These are phyloP conservation scores for Paracanthobrama guichenoti DNA, from an alignment of 2,113 vertebrate species.

Conservation along the genomic window DNA sequence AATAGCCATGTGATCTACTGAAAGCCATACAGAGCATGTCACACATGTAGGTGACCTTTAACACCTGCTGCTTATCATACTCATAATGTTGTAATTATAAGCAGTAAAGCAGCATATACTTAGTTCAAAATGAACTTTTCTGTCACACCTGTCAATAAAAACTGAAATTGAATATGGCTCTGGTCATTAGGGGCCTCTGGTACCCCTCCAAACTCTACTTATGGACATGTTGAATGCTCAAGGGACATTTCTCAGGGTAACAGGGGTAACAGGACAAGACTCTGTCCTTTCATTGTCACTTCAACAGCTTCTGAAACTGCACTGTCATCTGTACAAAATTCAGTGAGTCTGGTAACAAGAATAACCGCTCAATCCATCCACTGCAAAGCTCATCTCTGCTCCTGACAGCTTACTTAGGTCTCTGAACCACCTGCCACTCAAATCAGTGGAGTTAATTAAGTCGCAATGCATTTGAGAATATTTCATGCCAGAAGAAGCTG, in stretches of 20 bases:
- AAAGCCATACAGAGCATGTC: not conserved
- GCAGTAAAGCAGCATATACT: not conserved
- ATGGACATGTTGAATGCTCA: not conserved
- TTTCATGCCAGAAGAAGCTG: constrained; percentile 18
- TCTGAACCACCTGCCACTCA: constrained; percentile 24
- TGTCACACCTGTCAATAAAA: too few species aligned
- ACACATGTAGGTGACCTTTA: not conserved
- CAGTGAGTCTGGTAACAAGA: not conserved
- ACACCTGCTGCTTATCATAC: not conserved
- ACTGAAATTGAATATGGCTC: not conserved
- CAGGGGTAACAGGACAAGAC: not conserved
- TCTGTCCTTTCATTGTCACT: not conserved
- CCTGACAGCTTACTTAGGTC: constrained; percentile 27
- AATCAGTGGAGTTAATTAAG: constrained; percentile 16
- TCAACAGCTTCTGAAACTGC: constrained; percentile 1
- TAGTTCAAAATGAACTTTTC: not conserved
- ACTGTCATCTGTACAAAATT: constrained; percentile 15
- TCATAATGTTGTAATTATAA: not conserved
- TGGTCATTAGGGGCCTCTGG: not conserved
- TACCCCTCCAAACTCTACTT: not conserved
- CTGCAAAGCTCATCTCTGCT: not conserved
- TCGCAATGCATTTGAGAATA: constrained; percentile 6
- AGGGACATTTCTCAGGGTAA: constrained; percentile 1
- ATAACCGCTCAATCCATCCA: not conserved
- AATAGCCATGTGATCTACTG: not conserved